These are phyloP conservation scores for Monoplex corrugatus DNA, from an alignment of 2,888 invertebrate genomes.

Conservation along the genomic window DNA sequence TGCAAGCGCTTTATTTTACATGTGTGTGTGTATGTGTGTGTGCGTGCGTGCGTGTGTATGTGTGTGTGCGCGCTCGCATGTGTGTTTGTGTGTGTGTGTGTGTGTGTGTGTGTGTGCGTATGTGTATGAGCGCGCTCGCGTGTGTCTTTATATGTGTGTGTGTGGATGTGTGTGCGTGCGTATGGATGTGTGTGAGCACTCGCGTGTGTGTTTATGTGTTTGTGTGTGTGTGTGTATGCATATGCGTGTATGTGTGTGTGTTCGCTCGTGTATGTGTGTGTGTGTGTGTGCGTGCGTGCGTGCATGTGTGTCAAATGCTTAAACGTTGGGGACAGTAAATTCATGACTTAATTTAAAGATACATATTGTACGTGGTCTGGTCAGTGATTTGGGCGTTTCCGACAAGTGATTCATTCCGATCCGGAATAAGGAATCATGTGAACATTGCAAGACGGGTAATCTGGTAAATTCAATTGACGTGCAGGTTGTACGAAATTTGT, in stretches of 20 bases:
- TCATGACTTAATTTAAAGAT: too few relatives aligned
- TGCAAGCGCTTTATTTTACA: background rate
- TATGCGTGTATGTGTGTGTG: conserved; percentile 26
- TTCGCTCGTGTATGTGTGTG: conserved; percentile 14
- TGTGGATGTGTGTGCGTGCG: background rate
- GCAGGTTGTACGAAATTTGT: too few relatives aligned
- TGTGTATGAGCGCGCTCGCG: background rate
- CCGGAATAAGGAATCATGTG: too few relatives aligned
- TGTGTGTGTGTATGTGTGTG: background rate
- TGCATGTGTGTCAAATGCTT: background rate
- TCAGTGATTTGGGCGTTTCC: too few relatives aligned
- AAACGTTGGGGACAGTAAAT: too few relatives aligned
- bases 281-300: conserved; percentile 23
- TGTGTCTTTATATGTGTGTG: background rate
- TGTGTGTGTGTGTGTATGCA: conserved; percentile 15
- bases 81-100: background rate
- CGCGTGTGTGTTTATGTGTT: background rate
- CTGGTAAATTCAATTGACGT: too few relatives aligned
- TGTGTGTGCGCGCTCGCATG: background rate
- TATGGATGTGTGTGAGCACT: background rate
- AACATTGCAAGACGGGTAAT: too few relatives aligned
- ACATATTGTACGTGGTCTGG: too few relatives aligned
- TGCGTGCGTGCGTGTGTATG: background rate
- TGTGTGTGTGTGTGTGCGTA: background rate
- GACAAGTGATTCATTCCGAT: too few relatives aligned